Evolutionary conservation across 2,888 invertebrate genomes (phyloP), one percentile per base, ranked within the genome.

Genomic region (Kuschelorhynchus macadamiae): DNA sequence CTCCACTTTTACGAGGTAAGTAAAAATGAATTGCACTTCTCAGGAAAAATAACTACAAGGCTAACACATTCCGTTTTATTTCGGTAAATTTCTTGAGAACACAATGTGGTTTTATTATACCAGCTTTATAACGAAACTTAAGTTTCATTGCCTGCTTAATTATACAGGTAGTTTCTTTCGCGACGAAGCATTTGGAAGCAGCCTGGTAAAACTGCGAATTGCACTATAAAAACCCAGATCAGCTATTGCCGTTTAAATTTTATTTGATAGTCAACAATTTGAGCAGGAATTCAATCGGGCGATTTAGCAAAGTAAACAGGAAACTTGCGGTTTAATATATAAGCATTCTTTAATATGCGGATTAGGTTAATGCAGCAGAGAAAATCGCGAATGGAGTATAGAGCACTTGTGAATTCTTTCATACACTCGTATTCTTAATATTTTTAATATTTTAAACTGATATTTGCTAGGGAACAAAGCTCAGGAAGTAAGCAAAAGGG

Each of bases 91-190:
- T 30, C 30, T 30, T 30, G 5, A 9, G 11, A 9, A 18, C 30
- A 56, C 56, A 44, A 56, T 60, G 59, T 60, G 32, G 59, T 60
- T 60, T 60, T 60, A 60, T 60, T 60, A 30, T 30, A 30, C 30
- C 30, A 9, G 30, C 30, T 30, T 30, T 30, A 30, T 30, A 30
- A 30, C 30, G 30, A 30, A 30, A 30, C 30, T 30, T 30, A 39
- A 21, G 53, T 60, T 60, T 36, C 49, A 60, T 33, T 18, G 36
- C 59, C 49, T 49, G 41, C 21, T 60, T 60, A 49, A 60, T 60
- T 60, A 60, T 60, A 32, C 57, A 46, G 33, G 57, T 53, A 39
- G 53, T 30, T 30, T 30, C 30, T 30, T 30, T 30, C 30, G 30
- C 30, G 30, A 30, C n/a, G 30, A 30, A 30, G 9, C 9, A 30